Evolutionary conservation across 2,888 invertebrate genomes (phyloP), one percentile per base, ranked within the genome.

Genomic region (Xanthia icteritia): DNA sequence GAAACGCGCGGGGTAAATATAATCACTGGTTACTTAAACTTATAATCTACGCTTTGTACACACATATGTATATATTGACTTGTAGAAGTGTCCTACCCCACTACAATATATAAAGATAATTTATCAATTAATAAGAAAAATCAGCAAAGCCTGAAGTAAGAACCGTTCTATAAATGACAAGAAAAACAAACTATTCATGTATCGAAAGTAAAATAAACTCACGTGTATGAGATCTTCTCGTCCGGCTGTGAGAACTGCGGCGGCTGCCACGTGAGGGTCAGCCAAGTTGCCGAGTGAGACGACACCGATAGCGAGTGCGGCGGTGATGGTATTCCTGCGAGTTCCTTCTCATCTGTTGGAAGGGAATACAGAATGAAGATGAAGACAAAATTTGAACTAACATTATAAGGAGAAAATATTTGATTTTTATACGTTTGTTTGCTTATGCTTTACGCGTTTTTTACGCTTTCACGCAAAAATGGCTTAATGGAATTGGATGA

Each of bases 221-320:
- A 98, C 98, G 97, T 97, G 94, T 98, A 98, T 1, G 97, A 97
- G 76, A 98, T 97, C 90, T 97, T 97, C 92, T 98, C 98, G 73
- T 98, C 97, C 0, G 98, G 98, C 91, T 98, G 98, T 60, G 98
- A 98, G 94, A 98, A 98, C 94, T 98, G 98, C 5, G 99, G 98
- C 6, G 98, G 98, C 90, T 98, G 98, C 99, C 99, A 99, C 20
- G 97, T 97, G 73, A 99, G 97, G 0, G 98, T 97, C 68, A 98
- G 97, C 97, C 98, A 98, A 8, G 98, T 98, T 67, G 98, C 98
- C 69, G 98, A 98, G 92, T 98, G 98, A 13, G 98, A 97, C 0
- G 98, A 97, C 48, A 98, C 98, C 0, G 98, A 97, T 67, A 99
- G 94, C 0, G 98, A 98, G 93, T 98, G 98, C 0, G 98, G 98